Evolutionary conservation across 2,797 vertebrate genomes (phyloP).

Genomic region (Microchirus variegatus): DNA sequence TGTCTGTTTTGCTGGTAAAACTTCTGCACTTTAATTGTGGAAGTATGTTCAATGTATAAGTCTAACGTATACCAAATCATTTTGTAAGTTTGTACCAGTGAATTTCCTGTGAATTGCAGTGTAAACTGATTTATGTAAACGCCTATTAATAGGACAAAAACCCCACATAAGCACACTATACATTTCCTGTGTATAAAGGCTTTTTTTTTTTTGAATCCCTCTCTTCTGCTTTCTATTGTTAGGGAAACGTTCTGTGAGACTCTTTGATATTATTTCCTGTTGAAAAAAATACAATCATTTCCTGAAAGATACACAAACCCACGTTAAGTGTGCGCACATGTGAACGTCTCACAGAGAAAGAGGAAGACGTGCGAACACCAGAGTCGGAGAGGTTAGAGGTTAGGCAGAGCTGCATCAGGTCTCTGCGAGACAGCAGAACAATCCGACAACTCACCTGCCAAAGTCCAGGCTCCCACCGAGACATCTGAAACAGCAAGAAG

Average conservation of each 20-base stretch:
- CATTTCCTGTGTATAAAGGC: slow-evolving; percentile 18
- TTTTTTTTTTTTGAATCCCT: slow-evolving; percentile 18
- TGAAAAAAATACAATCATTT: slow-evolving; percentile 65
- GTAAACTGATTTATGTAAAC: slow-evolving; percentile 29
- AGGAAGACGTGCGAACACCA: slow-evolving; percentile 20
- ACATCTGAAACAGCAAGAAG: slow-evolving; percentile 25
- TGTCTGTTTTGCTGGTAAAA: neutral
- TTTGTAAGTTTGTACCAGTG: too few relatives aligned
- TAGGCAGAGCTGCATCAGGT: slow-evolving; percentile 21
- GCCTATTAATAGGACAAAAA: slow-evolving; percentile 28
- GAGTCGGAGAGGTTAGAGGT: slow-evolving; percentile 47
- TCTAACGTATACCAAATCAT: neutral
- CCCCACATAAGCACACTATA: slow-evolving; percentile 6
- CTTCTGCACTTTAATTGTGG: neutral
- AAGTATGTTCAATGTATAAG: neutral
- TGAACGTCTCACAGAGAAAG: neutral
- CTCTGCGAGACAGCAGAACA: slow-evolving; percentile 5
- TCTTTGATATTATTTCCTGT: slow-evolving; percentile 77
- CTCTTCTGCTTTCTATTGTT: slow-evolving; percentile 52
- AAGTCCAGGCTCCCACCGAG: slow-evolving; percentile 27
- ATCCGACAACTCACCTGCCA: slow-evolving; percentile 2
- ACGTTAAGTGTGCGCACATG: slow-evolving; percentile 9
- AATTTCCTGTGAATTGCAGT: neutral
- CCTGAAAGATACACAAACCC: slow-evolving; percentile 60
- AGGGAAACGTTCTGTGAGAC: slow-evolving; percentile 60